Percentiles rank a stretch among this genome's conserved stretches.
Conservation (phyloP, 2,113 vertebrate genomes). For the Myotis lucifugus region DNA sequence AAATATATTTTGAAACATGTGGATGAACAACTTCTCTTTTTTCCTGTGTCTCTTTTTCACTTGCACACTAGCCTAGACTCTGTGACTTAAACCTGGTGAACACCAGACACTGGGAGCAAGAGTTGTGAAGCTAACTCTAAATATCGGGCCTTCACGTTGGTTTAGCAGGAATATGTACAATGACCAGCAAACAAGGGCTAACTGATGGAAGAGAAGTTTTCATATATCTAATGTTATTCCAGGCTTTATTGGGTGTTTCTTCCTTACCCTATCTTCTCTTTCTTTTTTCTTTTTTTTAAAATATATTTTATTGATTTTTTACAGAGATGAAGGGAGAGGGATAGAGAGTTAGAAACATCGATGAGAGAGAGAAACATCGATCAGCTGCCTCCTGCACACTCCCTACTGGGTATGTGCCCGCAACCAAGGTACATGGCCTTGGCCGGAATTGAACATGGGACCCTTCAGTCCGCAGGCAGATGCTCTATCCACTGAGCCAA, state of each 20-base stretch:
- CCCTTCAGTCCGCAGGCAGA: too few species aligned
- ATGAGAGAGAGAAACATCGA: too few species aligned
- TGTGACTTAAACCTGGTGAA: background rate
- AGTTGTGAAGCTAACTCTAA: background rate
- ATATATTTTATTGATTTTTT: too few species aligned
- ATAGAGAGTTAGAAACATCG: too few species aligned
- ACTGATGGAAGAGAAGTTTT: background rate
- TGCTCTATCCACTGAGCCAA: too few species aligned
- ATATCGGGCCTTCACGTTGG: background rate
- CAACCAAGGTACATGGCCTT: too few species aligned
- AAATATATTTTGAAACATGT: background rate
- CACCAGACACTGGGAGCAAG: background rate
- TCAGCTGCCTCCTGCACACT: too few species aligned
- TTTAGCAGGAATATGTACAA: background rate
- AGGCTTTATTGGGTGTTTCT: background rate
- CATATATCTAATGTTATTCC: background rate
- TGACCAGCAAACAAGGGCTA: background rate
- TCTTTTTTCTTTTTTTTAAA: too few species aligned
- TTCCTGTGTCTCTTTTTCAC: background rate
- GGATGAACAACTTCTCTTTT: background rate
- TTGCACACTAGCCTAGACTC: background rate
- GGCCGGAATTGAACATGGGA: too few species aligned
- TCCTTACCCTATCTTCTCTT: background rate
- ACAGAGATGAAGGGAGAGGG: too few species aligned
- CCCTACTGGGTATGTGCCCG: too few species aligned